phyloP scores from a whole-genome alignment of 1,140 invertebrate species.

The Magallana ariakensis region DNA sequence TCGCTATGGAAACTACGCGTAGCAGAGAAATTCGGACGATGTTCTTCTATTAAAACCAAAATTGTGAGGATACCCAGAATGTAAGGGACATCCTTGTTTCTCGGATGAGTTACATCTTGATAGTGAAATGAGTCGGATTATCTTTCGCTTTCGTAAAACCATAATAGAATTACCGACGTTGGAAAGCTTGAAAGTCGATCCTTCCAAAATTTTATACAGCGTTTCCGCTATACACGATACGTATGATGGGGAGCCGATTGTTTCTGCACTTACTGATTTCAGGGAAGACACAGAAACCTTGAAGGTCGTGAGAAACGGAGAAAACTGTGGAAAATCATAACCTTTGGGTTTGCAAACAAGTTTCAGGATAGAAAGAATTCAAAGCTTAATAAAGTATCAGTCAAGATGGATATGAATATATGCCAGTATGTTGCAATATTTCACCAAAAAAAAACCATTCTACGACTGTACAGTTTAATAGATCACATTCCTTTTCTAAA shows the following conservation, averaged over 20 bases:
- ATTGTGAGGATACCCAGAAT: not conserved
- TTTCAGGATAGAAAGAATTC: not conserved
- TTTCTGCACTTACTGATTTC: not conserved
- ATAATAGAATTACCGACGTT: not conserved
- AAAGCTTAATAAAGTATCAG: not conserved
- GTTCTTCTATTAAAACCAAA: not conserved
- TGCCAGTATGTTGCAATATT: not conserved
- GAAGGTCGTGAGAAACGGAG: not conserved
- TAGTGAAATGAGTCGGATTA: not conserved
- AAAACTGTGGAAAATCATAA: not conserved
- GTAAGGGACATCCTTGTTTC: not conserved
- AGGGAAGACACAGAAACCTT: not conserved
- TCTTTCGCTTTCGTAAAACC: not conserved
- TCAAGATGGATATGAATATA: not conserved
- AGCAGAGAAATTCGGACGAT: not conserved
- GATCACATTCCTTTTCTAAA: too few species aligned
- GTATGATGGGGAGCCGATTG: not conserved
- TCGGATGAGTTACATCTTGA: too few species aligned
- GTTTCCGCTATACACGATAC: not conserved
- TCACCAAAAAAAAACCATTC: not conserved
- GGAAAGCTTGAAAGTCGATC: not conserved
- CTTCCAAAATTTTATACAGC: not conserved
- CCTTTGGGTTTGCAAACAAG: not conserved
- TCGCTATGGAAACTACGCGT: not conserved
- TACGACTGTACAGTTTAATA: not conserved